Evolutionary conservation across 2,888 invertebrate species (phyloP).

Genomic region (Melanostoma mellinum): DNA sequence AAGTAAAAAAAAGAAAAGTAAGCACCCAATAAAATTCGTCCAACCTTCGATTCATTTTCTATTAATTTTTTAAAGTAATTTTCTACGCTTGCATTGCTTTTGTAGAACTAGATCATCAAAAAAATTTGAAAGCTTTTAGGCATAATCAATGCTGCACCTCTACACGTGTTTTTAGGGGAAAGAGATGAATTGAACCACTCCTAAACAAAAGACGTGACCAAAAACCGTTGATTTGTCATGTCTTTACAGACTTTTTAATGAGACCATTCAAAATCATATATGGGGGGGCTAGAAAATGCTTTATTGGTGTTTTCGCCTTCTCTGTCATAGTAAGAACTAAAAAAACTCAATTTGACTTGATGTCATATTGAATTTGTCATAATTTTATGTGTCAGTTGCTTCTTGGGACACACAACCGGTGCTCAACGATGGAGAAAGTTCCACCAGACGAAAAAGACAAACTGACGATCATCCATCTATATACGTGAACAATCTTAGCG

Average conservation of each 20-base stretch:
- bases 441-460: constrained; percentile 14
- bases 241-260: constrained; percentile 42
- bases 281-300: constrained; percentile 2
- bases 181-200: constrained; percentile 33
- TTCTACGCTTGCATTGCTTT: too few species aligned
- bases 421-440: constrained; percentile 62
- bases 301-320: constrained; percentile 35
- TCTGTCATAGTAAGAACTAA: constrained; percentile 11
- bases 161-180: constrained; percentile 3
- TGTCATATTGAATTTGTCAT: constrained; percentile 62
- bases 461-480: constrained; percentile 59
- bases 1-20: too few species aligned
- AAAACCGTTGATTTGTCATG: constrained; percentile 57
- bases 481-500: constrained; percentile 66
- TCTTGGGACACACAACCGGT: constrained; percentile 13
- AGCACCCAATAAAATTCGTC: too few species aligned
- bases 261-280: constrained; percentile 38
- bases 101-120: background rate
- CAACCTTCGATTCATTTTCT: too few species aligned
- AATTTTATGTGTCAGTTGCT: constrained; percentile 67
- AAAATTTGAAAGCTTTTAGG: background rate
- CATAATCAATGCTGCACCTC: constrained; percentile 28
- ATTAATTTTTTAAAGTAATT: too few species aligned
- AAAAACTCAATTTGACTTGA: constrained; percentile 7
- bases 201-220: constrained; percentile 45